A percentile compares a stretch with the other conserved stretches of the same genome.
Evolutionary conservation across 2,888 invertebrate genomes (phyloP).

Genomic region (Herminia tarsipennalis): DNA sequence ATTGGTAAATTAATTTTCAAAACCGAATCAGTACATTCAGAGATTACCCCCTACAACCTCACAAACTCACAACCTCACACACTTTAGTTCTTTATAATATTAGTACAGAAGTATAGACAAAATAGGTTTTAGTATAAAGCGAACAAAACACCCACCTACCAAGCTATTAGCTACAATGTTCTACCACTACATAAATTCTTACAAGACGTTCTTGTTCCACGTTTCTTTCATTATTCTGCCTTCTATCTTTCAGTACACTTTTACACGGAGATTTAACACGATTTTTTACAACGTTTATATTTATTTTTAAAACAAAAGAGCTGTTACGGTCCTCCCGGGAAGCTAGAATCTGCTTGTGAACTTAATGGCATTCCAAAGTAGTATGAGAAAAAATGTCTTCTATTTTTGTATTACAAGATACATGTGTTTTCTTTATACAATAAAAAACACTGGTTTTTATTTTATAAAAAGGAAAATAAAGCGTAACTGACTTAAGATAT

Average conservation of each 20-base stretch:
- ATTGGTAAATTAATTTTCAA: no score
- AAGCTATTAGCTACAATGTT: no score
- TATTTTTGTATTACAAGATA: not conserved
- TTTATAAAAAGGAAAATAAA: no score
- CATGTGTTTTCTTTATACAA: not conserved
- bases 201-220: constrained; percentile 1
- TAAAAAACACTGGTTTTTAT: no score
- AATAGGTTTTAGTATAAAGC: no score
- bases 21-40: no score
- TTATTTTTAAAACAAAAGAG: constrained; percentile 1
- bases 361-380: constrained; percentile 1
- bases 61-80: no score
- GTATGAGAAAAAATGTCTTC: not conserved
- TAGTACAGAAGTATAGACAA: no score
- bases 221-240: constrained; percentile 32
- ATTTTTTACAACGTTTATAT: constrained; percentile 17
- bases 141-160: no score
- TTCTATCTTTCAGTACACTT: constrained; percentile 18
- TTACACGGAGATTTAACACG: constrained; percentile 18
- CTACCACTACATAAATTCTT: not conserved
- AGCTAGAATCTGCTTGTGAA: not conserved
- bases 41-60: no score
- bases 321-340: constrained; percentile 1
- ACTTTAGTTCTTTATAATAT: no score
- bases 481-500: no score